Base-by-base conservation (phyloP, 1,140 invertebrate species). In the Mercenaria mercenaria region DNA sequence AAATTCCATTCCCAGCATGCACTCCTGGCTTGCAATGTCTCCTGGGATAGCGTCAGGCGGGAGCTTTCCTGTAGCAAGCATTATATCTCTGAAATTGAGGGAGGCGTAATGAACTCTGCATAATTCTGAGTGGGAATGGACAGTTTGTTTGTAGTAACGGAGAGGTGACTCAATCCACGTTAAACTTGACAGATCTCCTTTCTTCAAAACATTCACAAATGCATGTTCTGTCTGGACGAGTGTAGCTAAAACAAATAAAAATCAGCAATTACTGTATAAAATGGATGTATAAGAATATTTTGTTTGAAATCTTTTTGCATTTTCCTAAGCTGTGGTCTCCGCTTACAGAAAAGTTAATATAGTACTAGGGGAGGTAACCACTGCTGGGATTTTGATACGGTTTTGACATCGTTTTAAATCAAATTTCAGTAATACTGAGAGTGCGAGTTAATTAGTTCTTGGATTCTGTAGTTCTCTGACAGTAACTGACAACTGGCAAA, bases 41-140 rank as follows among this genome's bases (percentile, higher is more conserved):
- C 96, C 96, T 52, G 99, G 99, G 64, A 99, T 96, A 50, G 99
- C 98, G 96, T 99, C 99, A 37, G 98, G 98, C 39, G 98, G 98
- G 52, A 99, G 96, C 96, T 99, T 99, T 89, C 99, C 99, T 37
- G 98, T 98, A 1, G 99, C 99, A 91, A 99, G 96, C 99, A 99
- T 99, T 61, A 99, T 97, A 95, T 99, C 99, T 88, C 99, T 97
- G 97, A 99, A 99, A 96, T 99, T 99, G 4, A 99, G 97, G 37
- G 99, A 98, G 6, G 99, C 97, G 96, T 99, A 99, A 94, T 99
- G 98, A 13, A 99, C 98, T 88, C 96, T 97, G 96, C 98, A 99
- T 1, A 99, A 96, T 93, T 98, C 97, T 6, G 95, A 90, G 59
- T 76, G 50, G n/a, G 77, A 67, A 47, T 89, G 32, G 4, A 72